Evolutionary conservation across 2,113 vertebrate species (phyloP), one percentile per base, ranked within the genome.

Genomic region (Lynx canadensis): DNA sequence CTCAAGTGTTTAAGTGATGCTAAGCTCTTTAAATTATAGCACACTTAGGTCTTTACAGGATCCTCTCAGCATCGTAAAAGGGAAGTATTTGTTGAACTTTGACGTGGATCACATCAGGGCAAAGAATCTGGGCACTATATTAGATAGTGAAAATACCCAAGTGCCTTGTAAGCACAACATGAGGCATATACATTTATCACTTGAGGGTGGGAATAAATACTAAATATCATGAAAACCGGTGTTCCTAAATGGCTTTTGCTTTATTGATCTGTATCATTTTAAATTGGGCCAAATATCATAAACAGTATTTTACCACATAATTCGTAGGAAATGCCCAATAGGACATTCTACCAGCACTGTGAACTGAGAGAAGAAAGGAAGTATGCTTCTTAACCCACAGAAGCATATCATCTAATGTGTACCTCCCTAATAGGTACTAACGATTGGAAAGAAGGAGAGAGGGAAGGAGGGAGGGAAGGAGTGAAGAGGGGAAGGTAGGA

Each of bases 1-100:
- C 73, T 60, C 50, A 45, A 68, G 25, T 81, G 63, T 65, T 96
- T 73, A 83, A 91, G 31, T 41, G 19, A 93, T 41, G 71, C 52
- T 69, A 97, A 93, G 73, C 52, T 90, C 66, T 79, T 95, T 9
- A 82, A 91, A 92, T 48, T 50, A 66, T 25, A 57, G 57, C 25
- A 82, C 31, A 68, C 41, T 87, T 4, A 73, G 19, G 29, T 66
- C 80, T 93, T 86, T 41, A 89, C 84, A 87, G n/a, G 52, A 33
- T n/a, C 45, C 36, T 91, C 71, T 82, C 45, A 71, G 12, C 38
- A 65, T 50, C 11, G 41, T 15, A 60, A 91, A 73, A 6, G 13
- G 36, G 60, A 84, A 89, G 21, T 52, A 76, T 71, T 94, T 3
- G 57, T 12, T 69, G 23, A 86, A 94, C 63, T 88, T 41, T 90